Evolutionary conservation across 2,888 invertebrate species (phyloP).

Genomic region (Ormyrus pomaceus): DNA sequence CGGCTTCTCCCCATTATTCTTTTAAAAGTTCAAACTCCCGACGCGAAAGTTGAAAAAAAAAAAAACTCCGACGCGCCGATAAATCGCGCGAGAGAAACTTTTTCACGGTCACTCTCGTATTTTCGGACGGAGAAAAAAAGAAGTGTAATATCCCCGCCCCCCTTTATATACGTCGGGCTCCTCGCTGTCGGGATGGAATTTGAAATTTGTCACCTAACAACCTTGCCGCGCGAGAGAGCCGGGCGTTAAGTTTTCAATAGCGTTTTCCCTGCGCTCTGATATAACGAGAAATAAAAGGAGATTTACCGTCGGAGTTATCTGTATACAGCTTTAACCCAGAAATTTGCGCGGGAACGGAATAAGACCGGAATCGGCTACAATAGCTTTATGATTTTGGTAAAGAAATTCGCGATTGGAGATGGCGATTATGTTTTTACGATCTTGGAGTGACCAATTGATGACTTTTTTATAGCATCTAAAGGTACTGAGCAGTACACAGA

Average conservation of each 20-base stretch:
- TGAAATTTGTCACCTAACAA: neutral
- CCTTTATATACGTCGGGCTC: no score
- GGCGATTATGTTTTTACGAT: no score
- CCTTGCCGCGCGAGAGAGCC: neutral
- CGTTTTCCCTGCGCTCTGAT: neutral
- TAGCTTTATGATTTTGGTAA: no score
- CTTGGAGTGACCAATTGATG: no score
- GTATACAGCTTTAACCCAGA: conserved; percentile 7
- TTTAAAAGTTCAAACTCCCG: conserved; percentile 33
- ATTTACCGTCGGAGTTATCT: conserved; percentile 17
- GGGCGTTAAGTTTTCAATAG: conserved; percentile 25
- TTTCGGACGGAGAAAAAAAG: neutral
- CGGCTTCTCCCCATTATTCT: conserved; percentile 28
- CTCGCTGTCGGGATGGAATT: neutral
- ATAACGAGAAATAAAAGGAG: conserved; percentile 24
- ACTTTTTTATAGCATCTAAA: no score
- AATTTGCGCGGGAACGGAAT: conserved; percentile 5
- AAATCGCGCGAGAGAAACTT: conserved; percentile 4
- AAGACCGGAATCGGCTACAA: neutral
- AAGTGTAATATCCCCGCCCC: no score
- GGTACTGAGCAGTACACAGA: no score
- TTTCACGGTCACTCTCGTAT: conserved; percentile 16
- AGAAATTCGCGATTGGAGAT: no score
- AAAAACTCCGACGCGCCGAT: conserved; percentile 9
- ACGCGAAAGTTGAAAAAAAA: conserved; percentile 16